Evolutionary conservation across 2,113 vertebrate species (phyloP).

Genomic region (Psittacula cyanocephala): DNA sequence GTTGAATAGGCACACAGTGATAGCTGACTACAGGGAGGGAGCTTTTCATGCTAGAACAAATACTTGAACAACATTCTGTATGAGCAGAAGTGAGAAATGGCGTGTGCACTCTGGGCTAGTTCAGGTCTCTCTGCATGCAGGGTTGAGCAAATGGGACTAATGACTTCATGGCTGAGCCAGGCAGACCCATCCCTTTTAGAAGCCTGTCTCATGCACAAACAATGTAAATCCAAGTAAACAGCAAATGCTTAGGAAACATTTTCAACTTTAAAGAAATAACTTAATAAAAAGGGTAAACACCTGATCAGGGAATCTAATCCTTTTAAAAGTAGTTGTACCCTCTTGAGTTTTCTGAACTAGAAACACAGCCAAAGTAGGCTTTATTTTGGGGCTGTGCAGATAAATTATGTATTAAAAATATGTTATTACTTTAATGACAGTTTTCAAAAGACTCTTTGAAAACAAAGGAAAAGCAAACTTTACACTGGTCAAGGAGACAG

Average conservation of each 20-base stretch:
- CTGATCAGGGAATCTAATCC: not conserved
- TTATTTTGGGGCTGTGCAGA: not conserved
- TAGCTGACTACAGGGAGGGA: not conserved
- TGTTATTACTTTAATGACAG: constrained; percentile 28
- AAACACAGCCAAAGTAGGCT: not conserved
- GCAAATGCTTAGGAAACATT: not conserved
- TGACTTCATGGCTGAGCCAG: not conserved
- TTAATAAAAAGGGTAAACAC: not conserved
- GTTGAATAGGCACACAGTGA: not conserved
- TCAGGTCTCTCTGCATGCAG: not conserved
- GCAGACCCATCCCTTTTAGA: not conserved
- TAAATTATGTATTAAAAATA: constrained; percentile 39
- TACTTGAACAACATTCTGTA: not conserved
- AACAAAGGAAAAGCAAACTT: constrained; percentile 35
- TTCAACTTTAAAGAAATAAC: not conserved
- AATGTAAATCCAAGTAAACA: not conserved
- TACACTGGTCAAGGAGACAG: not conserved
- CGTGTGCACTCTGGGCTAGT: not conserved
- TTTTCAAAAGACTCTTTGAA: constrained; percentile 29
- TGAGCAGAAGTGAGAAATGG: not conserved
- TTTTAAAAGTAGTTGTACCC: not conserved
- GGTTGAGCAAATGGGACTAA: fast-evolving
- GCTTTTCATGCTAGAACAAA: not conserved
- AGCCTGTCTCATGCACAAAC: not conserved
- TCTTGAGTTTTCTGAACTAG: not conserved